Conservation (phyloP, 2,888 invertebrate species). For the Ophraella communa region DNA sequence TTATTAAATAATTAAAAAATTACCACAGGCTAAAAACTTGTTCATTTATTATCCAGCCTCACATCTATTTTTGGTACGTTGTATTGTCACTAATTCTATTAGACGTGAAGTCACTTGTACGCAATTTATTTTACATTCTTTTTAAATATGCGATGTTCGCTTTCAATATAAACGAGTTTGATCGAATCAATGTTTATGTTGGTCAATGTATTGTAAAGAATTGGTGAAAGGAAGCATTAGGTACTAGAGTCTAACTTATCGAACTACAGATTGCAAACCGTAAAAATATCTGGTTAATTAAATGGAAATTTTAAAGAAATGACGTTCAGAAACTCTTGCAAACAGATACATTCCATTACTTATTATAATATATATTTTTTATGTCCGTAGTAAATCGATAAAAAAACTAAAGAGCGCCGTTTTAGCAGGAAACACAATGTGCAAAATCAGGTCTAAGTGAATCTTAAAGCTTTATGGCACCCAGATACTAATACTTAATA, state of each 20-base stretch:
- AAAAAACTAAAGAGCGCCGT: no score
- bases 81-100: not conserved
- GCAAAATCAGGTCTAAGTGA: no score
- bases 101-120: not conserved
- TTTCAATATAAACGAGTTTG: slow-evolving; percentile 17
- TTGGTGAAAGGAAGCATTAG: not conserved
- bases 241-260: not conserved
- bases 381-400: no score
- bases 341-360: no score
- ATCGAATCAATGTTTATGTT: not conserved
- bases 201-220: not conserved
- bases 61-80: not conserved
- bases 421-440: no score
- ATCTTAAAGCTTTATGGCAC: no score
- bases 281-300: not conserved
- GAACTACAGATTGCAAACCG: not conserved
- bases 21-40: not conserved
- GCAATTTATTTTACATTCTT: slow-evolving; percentile 15
- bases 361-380: no score
- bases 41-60: not conserved
- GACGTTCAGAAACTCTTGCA: not conserved
- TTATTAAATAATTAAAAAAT: no score
- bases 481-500: no score
- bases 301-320: not conserved
- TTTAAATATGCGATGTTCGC: slow-evolving; percentile 8